phyloP scores from a whole-genome alignment of 2,888 invertebrate species.

The Encarsia formosa region DNA sequence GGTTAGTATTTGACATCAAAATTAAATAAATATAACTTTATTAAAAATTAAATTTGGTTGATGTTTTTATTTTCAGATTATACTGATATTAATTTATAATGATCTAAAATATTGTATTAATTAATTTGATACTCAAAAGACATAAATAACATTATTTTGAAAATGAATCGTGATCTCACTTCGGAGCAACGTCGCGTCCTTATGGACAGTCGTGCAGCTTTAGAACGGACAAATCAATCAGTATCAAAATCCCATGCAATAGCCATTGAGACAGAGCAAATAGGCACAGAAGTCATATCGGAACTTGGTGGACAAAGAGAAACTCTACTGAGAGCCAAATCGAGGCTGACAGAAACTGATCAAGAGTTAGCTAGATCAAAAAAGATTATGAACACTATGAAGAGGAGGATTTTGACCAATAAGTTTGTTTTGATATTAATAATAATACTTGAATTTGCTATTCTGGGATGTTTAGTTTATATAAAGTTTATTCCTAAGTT shows the following conservation, averaged over 20 bases:
- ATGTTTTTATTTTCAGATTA: no score
- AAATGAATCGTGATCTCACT: constrained; percentile 53
- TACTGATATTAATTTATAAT: no score
- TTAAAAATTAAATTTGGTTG: no score
- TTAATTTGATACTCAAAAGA: background rate
- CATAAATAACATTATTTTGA: constrained; percentile 12
- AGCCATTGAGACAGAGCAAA: constrained; percentile 75
- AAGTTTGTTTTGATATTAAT: constrained; percentile 70
- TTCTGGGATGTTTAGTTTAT: constrained; percentile 62
- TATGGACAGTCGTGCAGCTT: constrained; percentile 55
- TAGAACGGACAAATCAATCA: constrained; percentile 62
- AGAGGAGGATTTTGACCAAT: constrained; percentile 68
- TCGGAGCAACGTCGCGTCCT: constrained; percentile 59
- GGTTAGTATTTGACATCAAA: no score
- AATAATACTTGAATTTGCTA: constrained; percentile 66
- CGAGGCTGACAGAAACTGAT: constrained; percentile 68
- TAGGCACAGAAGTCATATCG: constrained; percentile 71
- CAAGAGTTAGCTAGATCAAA: constrained; percentile 64
- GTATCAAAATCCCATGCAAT: constrained; percentile 68
- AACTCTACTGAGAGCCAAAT: constrained; percentile 62
- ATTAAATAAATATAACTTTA: no score
- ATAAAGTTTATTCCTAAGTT: constrained; percentile 57
- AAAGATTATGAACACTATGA: constrained; percentile 64
- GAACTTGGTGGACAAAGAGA: constrained; percentile 76
- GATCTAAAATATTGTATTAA: background rate